Conservation (phyloP, 2,797 vertebrate genomes). For the Anisognathus igniventris region DNA sequence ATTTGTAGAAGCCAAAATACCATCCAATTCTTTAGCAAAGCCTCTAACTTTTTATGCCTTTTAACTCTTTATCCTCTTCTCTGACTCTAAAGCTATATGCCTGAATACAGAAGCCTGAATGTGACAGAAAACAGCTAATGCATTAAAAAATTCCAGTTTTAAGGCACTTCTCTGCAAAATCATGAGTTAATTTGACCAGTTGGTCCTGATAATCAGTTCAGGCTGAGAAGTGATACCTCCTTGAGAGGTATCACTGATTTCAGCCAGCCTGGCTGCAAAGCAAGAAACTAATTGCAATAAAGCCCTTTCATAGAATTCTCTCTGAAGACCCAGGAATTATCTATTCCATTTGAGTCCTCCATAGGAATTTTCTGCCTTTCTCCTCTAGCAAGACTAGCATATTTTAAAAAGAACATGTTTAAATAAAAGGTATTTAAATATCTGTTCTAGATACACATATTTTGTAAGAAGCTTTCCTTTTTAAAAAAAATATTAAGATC, state of each 20-base stretch:
- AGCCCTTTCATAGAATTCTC: background rate
- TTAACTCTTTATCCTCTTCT: background rate
- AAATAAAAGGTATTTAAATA: background rate
- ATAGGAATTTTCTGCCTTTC: background rate
- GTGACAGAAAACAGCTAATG: background rate
- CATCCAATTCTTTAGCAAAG: background rate
- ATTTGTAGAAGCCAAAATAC: background rate
- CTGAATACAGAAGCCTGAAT: background rate
- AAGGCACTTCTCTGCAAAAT: background rate
- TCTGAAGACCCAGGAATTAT: background rate
- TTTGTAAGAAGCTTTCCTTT: background rate
- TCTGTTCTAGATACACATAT: background rate
- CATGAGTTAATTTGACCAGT: background rate
- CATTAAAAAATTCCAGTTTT: background rate
- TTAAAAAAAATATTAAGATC: background rate
- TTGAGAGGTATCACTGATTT: background rate
- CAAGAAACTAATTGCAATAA: background rate
- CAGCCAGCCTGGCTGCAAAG: background rate
- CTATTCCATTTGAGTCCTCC: background rate
- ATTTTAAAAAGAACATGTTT: background rate
- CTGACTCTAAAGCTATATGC: background rate
- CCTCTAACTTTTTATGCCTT: background rate
- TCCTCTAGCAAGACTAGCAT: background rate
- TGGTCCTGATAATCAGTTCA: background rate
- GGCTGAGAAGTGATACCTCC: background rate